Evolutionary conservation across 2,113 vertebrate species (phyloP), one percentile per base, ranked within the genome.

Genomic region (Salminus brasiliensis): DNA sequence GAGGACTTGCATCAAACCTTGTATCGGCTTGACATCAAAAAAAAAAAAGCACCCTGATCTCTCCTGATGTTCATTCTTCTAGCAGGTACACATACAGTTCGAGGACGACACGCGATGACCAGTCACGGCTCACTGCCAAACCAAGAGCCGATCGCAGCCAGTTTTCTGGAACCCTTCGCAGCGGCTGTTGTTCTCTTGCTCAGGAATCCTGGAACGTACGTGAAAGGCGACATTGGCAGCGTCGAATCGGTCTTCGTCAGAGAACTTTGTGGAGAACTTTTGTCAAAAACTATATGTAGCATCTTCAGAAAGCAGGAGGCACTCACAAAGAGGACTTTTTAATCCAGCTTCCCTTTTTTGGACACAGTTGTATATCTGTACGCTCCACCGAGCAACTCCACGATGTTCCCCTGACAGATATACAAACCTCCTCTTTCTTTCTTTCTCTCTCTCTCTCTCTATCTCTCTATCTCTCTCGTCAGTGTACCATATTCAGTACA

Each of bases 111-210:
- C 32, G 32, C 12, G 60, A 34, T 34, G 60, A 34, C 29, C 60
- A 15, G 80, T 87, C 81, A 83, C 0, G 73, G 81, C 83, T 85
- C 82, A 63, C 39, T 66, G 78, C 78, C 45, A 88, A 85, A 76
- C 78, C 39, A 88, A 85, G 86, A 83, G 70, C 52, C 74, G 43
- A 57, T 55, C 36, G 74, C 79, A 47, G 62, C 30, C 75, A 70
- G 16, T 57, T 77, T 81, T 49, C 76, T 68, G 34, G 63, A 77
- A 8, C 79, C 70, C 52, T 21, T 86, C 55, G n/a, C 73, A 73
- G 57, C 32, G 47, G 77, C 57, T 80, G 65, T 79, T 9, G 75
- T 71, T 53, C 30, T 49, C 67, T 76, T 81, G 73, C 83, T 86
- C 83, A 81, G 85, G 85, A 83, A 81, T 78, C 79, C 63, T 60